Conservation (phyloP, 2,797 vertebrate genomes). For the Zalophus californianus region DNA sequence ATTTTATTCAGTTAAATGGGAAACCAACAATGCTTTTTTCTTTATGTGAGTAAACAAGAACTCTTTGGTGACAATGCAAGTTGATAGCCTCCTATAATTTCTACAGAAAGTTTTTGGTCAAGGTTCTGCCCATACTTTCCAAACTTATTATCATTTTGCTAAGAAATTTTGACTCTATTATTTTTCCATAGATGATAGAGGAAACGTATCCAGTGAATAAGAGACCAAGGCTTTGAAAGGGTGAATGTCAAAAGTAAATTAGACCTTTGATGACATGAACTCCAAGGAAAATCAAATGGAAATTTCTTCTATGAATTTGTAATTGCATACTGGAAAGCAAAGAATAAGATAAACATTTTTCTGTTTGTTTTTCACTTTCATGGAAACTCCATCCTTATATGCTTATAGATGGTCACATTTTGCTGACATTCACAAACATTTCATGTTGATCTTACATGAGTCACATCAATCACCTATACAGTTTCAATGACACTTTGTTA, state of each 20-base stretch:
- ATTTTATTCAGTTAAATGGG: not conserved
- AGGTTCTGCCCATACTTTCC: not conserved
- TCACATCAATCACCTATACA: slow-evolving; percentile 91
- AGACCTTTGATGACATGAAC: slow-evolving; percentile 53
- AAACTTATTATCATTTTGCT: slow-evolving; percentile 68
- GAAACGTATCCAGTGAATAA: slow-evolving; percentile 55
- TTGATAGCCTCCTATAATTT: not conserved
- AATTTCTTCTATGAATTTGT: slow-evolving; percentile 85
- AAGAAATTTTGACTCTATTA: not conserved
- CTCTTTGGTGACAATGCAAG: not conserved
- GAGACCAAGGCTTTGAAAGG: slow-evolving; percentile 52
- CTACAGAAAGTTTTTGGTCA: not conserved
- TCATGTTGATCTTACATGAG: slow-evolving; percentile 90
- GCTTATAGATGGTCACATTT: slow-evolving; percentile 90
- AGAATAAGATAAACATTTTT: slow-evolving; percentile 88
- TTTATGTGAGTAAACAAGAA: not conserved
- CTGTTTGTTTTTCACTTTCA: slow-evolving; percentile 88
- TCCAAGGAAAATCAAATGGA: slow-evolving; percentile 83
- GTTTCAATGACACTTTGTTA: slow-evolving; percentile 92
- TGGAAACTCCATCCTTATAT: slow-evolving; percentile 85
- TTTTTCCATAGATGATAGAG: slow-evolving; percentile 15
- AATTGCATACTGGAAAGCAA: slow-evolving; percentile 86
- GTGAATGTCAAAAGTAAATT: slow-evolving; percentile 77
- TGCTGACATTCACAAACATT: slow-evolving; percentile 92
- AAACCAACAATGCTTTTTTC: slow-evolving; percentile 28